Conservation (phyloP, 2,888 invertebrate species). For the Caradrina kadenii region DNA sequence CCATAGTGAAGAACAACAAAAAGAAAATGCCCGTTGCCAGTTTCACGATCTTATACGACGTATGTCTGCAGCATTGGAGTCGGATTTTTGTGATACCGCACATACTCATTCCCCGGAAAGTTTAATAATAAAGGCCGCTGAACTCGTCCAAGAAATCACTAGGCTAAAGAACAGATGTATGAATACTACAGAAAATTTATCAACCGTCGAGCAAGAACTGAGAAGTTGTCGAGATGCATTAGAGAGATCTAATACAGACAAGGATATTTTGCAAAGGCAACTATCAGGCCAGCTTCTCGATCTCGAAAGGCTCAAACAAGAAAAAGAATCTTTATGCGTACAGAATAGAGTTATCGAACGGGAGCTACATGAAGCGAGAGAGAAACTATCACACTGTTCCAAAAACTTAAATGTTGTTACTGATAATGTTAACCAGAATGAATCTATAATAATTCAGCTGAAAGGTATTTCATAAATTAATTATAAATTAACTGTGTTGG, state of each 20-base stretch:
- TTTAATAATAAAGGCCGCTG: conserved; percentile 94
- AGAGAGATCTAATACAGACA: conserved; percentile 92
- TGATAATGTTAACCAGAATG: conserved; percentile 93
- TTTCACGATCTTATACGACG: conserved; percentile 94
- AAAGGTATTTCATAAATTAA: conserved; percentile 88
- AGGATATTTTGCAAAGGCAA: conserved; percentile 94
- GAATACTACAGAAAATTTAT: conserved; percentile 91
- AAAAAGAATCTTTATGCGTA: conserved; percentile 94
- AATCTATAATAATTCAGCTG: conserved; percentile 92
- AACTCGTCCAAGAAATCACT: conserved; percentile 93
- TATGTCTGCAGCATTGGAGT: conserved; percentile 93
- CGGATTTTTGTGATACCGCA: conserved; percentile 92
- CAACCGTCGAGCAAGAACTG: conserved; percentile 92
- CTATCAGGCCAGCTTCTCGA: conserved; percentile 93
- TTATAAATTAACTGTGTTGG: neutral
- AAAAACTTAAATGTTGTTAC: conserved; percentile 92
- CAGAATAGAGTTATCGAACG: conserved; percentile 94
- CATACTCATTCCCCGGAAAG: conserved; percentile 93
- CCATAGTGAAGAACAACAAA: conserved; percentile 93
- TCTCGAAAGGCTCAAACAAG: conserved; percentile 93
- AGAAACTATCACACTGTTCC: conserved; percentile 92
- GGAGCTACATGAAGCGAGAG: conserved; percentile 93
- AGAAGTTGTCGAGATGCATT: conserved; percentile 92
- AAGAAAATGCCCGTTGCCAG: conserved; percentile 92
- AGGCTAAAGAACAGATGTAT: conserved; percentile 91